A percentile compares a stretch with the other conserved stretches of the same genome.
Evolutionary conservation across 2,888 invertebrate genomes (phyloP).

Genomic region (Beris morrisii): DNA sequence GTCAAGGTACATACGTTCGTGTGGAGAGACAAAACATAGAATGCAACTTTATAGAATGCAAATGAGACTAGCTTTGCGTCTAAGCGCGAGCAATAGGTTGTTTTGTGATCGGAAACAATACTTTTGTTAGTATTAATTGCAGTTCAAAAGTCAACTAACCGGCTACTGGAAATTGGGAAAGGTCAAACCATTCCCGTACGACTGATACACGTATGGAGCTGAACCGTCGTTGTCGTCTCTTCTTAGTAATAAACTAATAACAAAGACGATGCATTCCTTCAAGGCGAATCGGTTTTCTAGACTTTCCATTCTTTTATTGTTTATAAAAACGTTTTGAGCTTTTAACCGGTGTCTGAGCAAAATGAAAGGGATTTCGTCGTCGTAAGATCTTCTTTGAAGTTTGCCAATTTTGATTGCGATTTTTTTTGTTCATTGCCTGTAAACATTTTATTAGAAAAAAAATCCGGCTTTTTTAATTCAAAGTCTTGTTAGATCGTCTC

Average conservation of each 20-base stretch:
- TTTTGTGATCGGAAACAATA: background rate
- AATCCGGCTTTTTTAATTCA: too few species aligned
- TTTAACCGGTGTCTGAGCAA: too few species aligned
- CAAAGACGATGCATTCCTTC: background rate
- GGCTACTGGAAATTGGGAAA: conserved; percentile 22
- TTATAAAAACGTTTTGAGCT: too few species aligned
- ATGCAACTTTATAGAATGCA: too few species aligned
- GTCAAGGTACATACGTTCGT: too few species aligned
- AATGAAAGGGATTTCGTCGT: too few species aligned
- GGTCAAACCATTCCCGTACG: conserved; percentile 6
- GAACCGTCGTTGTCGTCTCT: conserved; percentile 3
- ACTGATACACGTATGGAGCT: background rate
- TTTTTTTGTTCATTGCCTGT: too few species aligned
- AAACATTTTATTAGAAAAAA: too few species aligned
- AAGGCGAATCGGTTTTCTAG: conserved; percentile 11
- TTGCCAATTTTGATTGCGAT: too few species aligned
- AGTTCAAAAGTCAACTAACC: conserved; percentile 24
- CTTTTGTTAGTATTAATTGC: conserved; percentile 12
- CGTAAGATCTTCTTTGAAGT: too few species aligned
- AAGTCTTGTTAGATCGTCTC: too few species aligned
- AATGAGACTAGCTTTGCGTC: conserved; percentile 8
- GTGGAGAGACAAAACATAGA: too few species aligned
- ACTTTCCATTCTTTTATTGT: background rate
- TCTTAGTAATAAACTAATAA: conserved; percentile 13
- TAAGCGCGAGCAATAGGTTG: background rate